Conservation (phyloP, 2,113 vertebrate genomes). For the Mionectes macconnelli region DNA sequence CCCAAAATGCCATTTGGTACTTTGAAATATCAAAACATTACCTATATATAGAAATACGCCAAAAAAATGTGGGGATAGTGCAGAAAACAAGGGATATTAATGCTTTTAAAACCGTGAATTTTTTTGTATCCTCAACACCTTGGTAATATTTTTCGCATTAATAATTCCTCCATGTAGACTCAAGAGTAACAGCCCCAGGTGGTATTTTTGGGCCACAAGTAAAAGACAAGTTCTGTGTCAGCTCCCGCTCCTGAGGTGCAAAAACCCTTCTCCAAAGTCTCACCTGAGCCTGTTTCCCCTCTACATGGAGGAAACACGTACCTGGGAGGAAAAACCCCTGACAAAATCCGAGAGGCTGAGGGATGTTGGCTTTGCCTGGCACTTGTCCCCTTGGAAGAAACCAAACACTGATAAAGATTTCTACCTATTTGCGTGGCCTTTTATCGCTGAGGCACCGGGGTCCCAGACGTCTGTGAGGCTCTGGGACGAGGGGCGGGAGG, state of each 20-base stretch:
- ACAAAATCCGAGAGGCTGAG: background rate
- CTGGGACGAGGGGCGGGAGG: background rate
- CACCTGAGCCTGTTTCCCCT: background rate
- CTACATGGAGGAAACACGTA: fast-evolving
- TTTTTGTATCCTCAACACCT: background rate
- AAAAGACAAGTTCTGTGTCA: background rate
- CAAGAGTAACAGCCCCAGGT: background rate
- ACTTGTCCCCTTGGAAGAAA: background rate
- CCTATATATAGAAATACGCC: background rate
- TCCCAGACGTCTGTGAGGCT: background rate
- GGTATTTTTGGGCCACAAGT: background rate
- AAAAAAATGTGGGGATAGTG: background rate
- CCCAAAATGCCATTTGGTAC: background rate
- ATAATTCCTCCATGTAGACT: fast-evolving
- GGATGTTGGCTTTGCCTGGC: background rate
- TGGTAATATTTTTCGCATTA: background rate
- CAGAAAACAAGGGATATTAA: background rate
- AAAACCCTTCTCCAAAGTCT: background rate
- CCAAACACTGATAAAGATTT: background rate
- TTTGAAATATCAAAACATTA: background rate
- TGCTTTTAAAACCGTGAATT: background rate
- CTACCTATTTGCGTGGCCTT: background rate
- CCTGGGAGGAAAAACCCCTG: background rate
- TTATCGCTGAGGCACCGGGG: background rate
- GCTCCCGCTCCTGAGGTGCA: background rate